Base-by-base conservation (phyloP, 2,888 invertebrate genomes). In the Trichacis sp. region DNA sequence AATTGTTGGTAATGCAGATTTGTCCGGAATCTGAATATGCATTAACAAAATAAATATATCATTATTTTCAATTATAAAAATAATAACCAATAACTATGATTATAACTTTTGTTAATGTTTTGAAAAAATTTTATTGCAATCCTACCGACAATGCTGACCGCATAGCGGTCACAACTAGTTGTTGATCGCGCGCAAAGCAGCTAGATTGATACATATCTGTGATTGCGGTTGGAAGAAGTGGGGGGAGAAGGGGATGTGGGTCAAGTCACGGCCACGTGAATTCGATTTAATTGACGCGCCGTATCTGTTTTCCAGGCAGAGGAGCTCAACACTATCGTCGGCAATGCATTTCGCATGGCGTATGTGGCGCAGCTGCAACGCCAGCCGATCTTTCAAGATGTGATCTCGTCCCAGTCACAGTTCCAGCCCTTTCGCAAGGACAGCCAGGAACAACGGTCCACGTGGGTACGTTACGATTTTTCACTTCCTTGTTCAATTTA, bases 291-390 rank as follows among this genome's bases (percentile, higher is more conserved):
- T 56, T 56, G 64, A 60, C 56, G 45, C 49, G 53, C n/a, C 19
- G 62, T 29, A 29, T 64, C 47, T 42, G 47, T 19, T 57, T 79
- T 69, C 5, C 89, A 94, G 94, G 93, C 94, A 79, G 94, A 94
- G 85, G 94, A 94, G 87, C 85, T 94, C 83, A 94, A 94, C 87
- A 88, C 92, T 76, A 89, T 94, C 77, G 92, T 94, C 79, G 94
- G 94, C 86, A 93, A 94, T 92, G 94, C 94, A 82, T 94, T 95
- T 88, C 93, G 94, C 85, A 93, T 94, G 92, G 94, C 95, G 82
- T 94, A 94, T 88, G 93, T 94, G 81, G 91, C 92, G 82, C 93
- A 94, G 86, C 88, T 93, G 84, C 92, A 93, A 86, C 87, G 88
- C 80, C 88, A 88, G 75, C 87, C 88, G 69, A 87, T 86, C 74